Evolutionary conservation across 1,140 invertebrate species (phyloP).

Genomic region (Tribolium madens): DNA sequence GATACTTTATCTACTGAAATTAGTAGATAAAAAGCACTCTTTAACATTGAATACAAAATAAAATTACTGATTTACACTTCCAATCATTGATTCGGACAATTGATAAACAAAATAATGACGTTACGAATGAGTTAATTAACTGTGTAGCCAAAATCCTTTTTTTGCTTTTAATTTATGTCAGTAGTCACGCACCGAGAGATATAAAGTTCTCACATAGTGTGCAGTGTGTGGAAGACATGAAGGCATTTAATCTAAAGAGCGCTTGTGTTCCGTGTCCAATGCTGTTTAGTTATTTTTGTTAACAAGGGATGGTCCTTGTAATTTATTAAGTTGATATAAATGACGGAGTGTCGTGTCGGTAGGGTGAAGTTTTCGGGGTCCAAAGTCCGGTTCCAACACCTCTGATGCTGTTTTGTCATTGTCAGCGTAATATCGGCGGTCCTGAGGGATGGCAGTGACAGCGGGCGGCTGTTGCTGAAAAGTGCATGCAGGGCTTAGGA

Average conservation of each 20-base stretch:
- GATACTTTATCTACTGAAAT: no score
- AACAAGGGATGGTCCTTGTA: constrained; percentile 16
- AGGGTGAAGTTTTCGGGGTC: constrained; percentile 20
- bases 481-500: constrained; percentile 41
- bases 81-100: no score
- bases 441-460: constrained; percentile 48
- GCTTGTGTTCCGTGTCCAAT: no score
- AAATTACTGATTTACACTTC: no score
- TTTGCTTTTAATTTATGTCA: not conserved
- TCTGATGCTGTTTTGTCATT: constrained; percentile 48
- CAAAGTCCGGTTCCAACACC: constrained; percentile 36
- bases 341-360: constrained; percentile 16
- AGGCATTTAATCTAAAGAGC: constrained; percentile 9
- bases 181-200: constrained; percentile 17
- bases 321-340: constrained; percentile 37
- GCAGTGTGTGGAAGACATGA: not conserved
- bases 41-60: no score
- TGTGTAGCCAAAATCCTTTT: not conserved
- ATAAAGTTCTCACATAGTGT: not conserved
- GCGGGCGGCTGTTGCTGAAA: constrained; percentile 43
- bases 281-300: constrained; percentile 26
- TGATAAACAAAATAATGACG: no score
- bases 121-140: not conserved
- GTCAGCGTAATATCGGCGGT: constrained; percentile 45
- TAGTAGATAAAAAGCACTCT: no score